Evolutionary conservation across 2,113 vertebrate genomes (phyloP), one percentile per base, ranked within the genome.

Genomic region (Nesoenas mayeri): DNA sequence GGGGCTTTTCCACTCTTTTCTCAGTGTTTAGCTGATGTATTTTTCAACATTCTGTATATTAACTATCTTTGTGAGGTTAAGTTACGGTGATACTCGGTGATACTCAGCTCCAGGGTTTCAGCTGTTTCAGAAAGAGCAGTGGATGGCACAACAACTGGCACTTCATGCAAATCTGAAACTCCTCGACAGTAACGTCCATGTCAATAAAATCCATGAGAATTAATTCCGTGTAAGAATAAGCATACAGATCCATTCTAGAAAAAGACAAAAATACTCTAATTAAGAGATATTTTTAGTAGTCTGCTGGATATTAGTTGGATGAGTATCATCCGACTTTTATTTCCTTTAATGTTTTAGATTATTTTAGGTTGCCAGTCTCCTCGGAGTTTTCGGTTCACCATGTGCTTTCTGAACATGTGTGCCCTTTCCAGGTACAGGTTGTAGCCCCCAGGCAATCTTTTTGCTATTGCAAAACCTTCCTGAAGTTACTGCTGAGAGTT

Each of bases 341-440:
- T 26, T 60, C 65, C 40, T 92, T 80, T 31, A 74, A n/a, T 44
- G 61, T 64, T 95, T 53, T 78, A 95, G 89, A 53, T 88, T 61
- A 77, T 89, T 82, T 83, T 83, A 78, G 74, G 15, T 88, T 95
- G 25, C 47, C 29, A 80, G 11, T 80, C 75, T 90, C 75, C 56
- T 92, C 0, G 2, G 79, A 86, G 34, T 91, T 93, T 83, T 70
- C 84, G 32, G 34, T 95, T 93, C 85, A 79, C 67, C 44, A 36
- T 96, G 75, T 84, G n/a, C 69, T 94, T 88, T 86, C 77, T 61
- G 65, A 93, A 84, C 61, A 69, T 65, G 70, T 85, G n/a, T 86
- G 70, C 69, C 90, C 83, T 95, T 94, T 94, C 44, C 81, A 90
- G 85, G 61, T 91, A 80, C 77, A 84, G 77, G 91, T 79, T 88